phyloP scores from a whole-genome alignment of 2,113 vertebrate genomes.

The Bucco capensis region DNA sequence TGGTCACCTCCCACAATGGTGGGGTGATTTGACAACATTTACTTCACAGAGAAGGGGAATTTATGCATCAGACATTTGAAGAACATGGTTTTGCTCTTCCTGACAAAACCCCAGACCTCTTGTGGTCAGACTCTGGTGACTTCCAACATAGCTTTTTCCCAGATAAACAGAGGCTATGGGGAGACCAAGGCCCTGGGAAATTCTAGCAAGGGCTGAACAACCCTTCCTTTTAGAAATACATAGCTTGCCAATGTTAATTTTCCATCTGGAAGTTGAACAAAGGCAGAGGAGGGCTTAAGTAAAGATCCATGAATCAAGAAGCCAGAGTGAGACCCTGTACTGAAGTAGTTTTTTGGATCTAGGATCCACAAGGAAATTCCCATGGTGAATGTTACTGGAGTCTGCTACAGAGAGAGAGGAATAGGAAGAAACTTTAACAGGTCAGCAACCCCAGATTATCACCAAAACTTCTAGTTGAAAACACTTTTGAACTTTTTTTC shows the following conservation, averaged over 20 bases:
- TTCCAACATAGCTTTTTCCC: constrained; percentile 15
- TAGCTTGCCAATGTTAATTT: not conserved
- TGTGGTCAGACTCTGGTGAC: constrained; percentile 4
- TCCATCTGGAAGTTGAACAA: not conserved
- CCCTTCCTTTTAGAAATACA: constrained; percentile 10
- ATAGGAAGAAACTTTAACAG: not conserved
- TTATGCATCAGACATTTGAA: not conserved
- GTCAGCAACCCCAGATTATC: not conserved
- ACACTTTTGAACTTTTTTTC: not conserved
- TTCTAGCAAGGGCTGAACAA: not conserved
- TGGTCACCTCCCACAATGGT: not conserved
- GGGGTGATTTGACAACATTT: not conserved
- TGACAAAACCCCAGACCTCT: not conserved
- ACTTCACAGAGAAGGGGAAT: not conserved
- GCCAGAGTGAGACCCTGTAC: not conserved
- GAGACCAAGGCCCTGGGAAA: not conserved
- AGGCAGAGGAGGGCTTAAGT: not conserved
- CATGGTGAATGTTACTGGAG: not conserved
- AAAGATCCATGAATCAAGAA: not conserved
- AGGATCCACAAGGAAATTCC: not conserved
- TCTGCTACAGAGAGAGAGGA: not conserved
- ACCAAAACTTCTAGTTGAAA: not conserved
- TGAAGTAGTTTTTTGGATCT: not conserved
- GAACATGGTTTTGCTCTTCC: not conserved
- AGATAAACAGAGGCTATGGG: constrained; percentile 22